These are phyloP conservation scores for Bostrychus sinensis DNA, from an alignment of 2,113 vertebrate species.

Conservation along the genomic window DNA sequence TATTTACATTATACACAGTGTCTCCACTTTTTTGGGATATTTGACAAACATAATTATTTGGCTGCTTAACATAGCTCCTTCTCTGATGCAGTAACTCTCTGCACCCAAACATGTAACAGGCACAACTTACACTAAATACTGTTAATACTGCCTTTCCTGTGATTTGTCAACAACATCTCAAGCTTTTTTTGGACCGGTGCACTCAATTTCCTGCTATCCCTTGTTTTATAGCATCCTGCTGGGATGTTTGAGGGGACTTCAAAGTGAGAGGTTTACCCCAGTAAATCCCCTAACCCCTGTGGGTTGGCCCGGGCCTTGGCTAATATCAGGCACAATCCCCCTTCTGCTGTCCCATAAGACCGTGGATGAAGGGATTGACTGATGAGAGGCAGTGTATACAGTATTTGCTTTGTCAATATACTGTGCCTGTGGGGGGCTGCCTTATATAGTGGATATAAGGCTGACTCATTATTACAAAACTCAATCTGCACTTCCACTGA, in stretches of 20 bases:
- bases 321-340: conserved; percentile 65
- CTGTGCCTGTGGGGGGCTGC: conserved; percentile 56
- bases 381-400: conserved; percentile 59
- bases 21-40: too few species aligned
- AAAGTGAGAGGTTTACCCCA: conserved; percentile 61
- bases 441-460: conserved; percentile 43
- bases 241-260: conserved; percentile 59
- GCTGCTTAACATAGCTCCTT: background rate
- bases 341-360: conserved; percentile 58
- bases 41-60: conserved; percentile 14
- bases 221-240: conserved; percentile 57
- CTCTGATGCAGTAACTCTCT: background rate
- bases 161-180: conserved; percentile 31
- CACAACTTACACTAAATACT: background rate
- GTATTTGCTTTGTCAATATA: conserved; percentile 64
- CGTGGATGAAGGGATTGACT: conserved; percentile 64
- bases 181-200: conserved; percentile 33
- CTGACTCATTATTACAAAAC: conserved; percentile 34
- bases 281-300: conserved; percentile 46
- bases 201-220: conserved; percentile 40
- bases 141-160: background rate
- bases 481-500: conserved; percentile 4
- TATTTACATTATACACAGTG: too few species aligned
- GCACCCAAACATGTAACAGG: background rate
- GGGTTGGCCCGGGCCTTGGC: conserved; percentile 45